phyloP scores from a whole-genome alignment of 2,888 invertebrate genomes.

The Corbicula japonica region DNA sequence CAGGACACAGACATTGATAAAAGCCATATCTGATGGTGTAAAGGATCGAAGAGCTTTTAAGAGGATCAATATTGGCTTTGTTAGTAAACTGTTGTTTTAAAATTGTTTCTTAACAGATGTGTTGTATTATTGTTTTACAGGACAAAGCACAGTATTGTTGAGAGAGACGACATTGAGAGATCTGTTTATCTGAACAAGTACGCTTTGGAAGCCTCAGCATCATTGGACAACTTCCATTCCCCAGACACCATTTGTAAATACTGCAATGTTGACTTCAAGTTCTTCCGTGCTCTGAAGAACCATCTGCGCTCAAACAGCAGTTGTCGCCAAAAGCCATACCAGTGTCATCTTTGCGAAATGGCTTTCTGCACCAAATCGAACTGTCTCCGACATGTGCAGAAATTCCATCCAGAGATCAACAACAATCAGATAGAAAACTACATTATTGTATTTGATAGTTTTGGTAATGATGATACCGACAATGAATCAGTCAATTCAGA shows the following conservation, averaged over 20 bases:
- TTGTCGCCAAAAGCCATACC: constrained; percentile 85
- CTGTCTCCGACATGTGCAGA: constrained; percentile 86
- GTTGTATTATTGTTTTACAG: constrained; percentile 85
- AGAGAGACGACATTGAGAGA: constrained; percentile 95
- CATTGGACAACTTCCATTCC: constrained; percentile 75
- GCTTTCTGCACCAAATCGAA: constrained; percentile 86
- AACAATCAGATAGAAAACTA: constrained; percentile 76
- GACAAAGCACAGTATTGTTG: constrained; percentile 95
- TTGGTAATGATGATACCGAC: constrained; percentile 58
- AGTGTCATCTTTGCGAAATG: constrained; percentile 85
- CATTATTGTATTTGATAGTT: constrained; percentile 75
- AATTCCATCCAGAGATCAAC: constrained; percentile 84
- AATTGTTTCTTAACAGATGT: neutral
- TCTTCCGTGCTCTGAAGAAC: constrained; percentile 86
- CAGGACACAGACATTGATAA: no score
- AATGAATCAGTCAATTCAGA: constrained; percentile 64
- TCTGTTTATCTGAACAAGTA: constrained; percentile 89
- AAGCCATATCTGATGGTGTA: no score
- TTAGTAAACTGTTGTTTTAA: no score
- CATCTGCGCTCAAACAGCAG: constrained; percentile 86
- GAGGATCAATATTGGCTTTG: no score
- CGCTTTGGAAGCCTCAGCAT: constrained; percentile 67
- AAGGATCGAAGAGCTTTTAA: no score
- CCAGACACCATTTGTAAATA: constrained; percentile 87
- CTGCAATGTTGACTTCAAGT: constrained; percentile 87